Evolutionary conservation across 2,797 vertebrate genomes (phyloP), one percentile per base, ranked within the genome.

Genomic region (Nyctalus aviator): DNA sequence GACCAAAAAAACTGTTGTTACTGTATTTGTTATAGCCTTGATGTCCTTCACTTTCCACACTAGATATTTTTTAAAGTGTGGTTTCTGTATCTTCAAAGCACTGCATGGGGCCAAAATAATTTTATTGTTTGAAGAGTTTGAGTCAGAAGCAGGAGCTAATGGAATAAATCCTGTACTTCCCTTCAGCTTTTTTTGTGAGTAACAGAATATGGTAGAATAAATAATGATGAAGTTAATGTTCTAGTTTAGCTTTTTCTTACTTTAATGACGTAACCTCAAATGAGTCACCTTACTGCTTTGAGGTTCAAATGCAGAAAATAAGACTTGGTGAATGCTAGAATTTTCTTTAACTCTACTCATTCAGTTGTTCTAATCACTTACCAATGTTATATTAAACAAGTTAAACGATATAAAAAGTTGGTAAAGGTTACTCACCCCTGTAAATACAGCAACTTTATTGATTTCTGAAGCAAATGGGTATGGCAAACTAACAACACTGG

Each of bases 371-470:
- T 90, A 87, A 53, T 76, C 79, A 93, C 0, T 94, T 50, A 71
- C 48, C 68, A 82, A 84, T 66, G 8, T 30, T 79, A 30, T 41
- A 44, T 75, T 69, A 79, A 94, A 93, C 66, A 83, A 76, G 66
- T 57, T 32, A 81, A 81, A 86, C 0, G 23, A 86, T 44, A 78
- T 11, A 50, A 71, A 94, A 64, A 62, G 12, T 30, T 92, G 44
- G 13, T 5, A 71, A 93, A 32, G 35, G 48, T 92, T 92, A 98
- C 97, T 96, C 95, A 99, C 99, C 99, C 98, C 99, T 17, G 99
- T 99, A 95, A 99, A 99, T 90, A 99, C 98, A 69, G 99, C 85
- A 90, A 99, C 98, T 96, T 97, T 99, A 96, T 99, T 99, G 6
- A 64, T 32, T 44, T 98, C 97, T 0, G 97, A 98, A 12, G 95